Base-by-base conservation (phyloP, 2,113 vertebrate genomes). In the Bufo gargarizans region DNA sequence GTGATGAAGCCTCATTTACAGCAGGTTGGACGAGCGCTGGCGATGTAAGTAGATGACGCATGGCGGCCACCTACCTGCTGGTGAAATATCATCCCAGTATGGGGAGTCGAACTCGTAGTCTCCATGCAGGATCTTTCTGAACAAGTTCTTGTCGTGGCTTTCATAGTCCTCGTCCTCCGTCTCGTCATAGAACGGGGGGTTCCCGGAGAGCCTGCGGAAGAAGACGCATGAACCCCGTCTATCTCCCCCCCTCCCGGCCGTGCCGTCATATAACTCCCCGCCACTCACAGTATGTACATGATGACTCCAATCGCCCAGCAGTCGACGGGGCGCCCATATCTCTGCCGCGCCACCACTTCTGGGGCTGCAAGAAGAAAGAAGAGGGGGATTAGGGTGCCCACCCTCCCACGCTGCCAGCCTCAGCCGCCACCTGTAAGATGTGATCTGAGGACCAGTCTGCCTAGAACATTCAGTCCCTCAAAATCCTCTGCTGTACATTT, bases 271-370 rank as follows among this genome's bases (percentile, higher is more conserved):
- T 13, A 13, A 19, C 16, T 7, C 12, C 12, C 17, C 19, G 7
- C 0, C 82, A 97, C 98, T 98, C 93, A 99, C 98, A 99, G 95
- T 92, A 99, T 99, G 91, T 99, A 99, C 96, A 98, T 99, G 93
- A 99, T 98, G 94, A 99, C 98, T 0, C 98, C 98, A 0, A 98
- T 98, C 72, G 98, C 98, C 98, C 98, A 99, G 94, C 98, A 99
- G 93, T 99, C 98, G 90, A 99, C 98, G 0, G 98, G 97, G 59
- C 96, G 92, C 88, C 98, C 98, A 0, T 99, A 99, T 77, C 97
- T 95, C 94, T 99, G 98, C 91, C 98, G 95, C 82, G 97, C 98
- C 55, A 99, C 98, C 89, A 99, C 98, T 92, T 99, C 98, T 0
- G 98, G 98, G 91, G 98, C 98, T 99, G 92, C 0, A 85, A 58